These are phyloP conservation scores for Gambusia affinis DNA, from an alignment of 2,113 vertebrate species.

Conservation along the genomic window DNA sequence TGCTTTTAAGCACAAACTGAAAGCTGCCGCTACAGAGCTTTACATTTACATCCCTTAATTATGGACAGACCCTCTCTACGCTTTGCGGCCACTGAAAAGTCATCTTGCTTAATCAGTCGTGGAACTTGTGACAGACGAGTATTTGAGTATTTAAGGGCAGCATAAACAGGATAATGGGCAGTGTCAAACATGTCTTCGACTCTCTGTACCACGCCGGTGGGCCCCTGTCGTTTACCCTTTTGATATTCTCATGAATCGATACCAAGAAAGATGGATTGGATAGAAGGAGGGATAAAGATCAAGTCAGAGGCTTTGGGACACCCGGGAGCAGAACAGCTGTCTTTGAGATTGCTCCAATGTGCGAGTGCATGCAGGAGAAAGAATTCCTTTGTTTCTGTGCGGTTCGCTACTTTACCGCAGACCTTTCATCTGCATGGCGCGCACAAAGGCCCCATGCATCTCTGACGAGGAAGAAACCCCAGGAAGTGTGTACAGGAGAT, in stretches of 20 bases:
- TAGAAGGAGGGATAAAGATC: slow-evolving; percentile 20
- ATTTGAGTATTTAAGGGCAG: slow-evolving; percentile 23
- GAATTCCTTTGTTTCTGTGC: slow-evolving; percentile 72
- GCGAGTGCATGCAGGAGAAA: slow-evolving; percentile 62
- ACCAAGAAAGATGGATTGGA: slow-evolving; percentile 23
- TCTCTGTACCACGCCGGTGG: slow-evolving; percentile 49
- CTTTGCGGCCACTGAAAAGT: slow-evolving; percentile 51
- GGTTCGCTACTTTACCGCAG: slow-evolving; percentile 58
- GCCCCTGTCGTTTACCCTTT: slow-evolving; percentile 24
- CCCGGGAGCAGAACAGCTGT: slow-evolving; percentile 67
- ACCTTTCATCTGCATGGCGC: slow-evolving; percentile 60
- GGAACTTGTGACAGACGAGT: slow-evolving; percentile 49
- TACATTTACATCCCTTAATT: slow-evolving; percentile 57
- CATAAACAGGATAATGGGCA: slow-evolving; percentile 25
- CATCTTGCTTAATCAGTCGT: slow-evolving; percentile 37
- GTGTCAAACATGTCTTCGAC: background rate
- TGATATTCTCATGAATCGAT: slow-evolving; percentile 63
- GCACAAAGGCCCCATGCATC: slow-evolving; percentile 65
- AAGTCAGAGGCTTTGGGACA: slow-evolving; percentile 53
- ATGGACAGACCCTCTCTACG: slow-evolving; percentile 23
- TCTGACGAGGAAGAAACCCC: slow-evolving; percentile 53
- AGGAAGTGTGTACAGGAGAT: slow-evolving; percentile 43
- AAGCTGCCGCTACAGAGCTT: slow-evolving; percentile 32
- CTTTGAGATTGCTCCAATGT: slow-evolving; percentile 71
- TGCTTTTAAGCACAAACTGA: slow-evolving; percentile 50